A percentile compares a stretch with the other conserved stretches of the same genome.
Conservation (phyloP, 2,113 vertebrate species). For the Apteryx owenii region DNA sequence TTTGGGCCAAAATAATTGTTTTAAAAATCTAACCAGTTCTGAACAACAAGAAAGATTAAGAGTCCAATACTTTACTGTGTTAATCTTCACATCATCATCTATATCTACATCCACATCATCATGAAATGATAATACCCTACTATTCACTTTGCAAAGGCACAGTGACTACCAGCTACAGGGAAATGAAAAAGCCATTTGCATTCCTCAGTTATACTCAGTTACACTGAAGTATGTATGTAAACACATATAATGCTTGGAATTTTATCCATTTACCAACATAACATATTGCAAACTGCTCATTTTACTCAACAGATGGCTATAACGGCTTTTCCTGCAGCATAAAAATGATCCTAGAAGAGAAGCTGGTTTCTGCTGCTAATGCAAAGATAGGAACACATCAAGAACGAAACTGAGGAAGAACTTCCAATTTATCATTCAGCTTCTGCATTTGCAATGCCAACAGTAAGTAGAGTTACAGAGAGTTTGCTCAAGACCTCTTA, state of each 20-base stretch:
- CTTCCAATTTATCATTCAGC: neutral
- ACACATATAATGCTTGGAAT: constrained; percentile 13
- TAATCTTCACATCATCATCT: neutral
- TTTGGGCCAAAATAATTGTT: neutral
- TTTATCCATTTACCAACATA: constrained; percentile 60
- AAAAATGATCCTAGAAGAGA: neutral
- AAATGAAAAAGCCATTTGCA: neutral
- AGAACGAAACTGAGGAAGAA: neutral
- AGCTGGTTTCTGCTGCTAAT: neutral
- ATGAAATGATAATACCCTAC: neutral
- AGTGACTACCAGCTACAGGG: neutral
- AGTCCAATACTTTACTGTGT: neutral
- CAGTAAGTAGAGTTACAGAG: neutral
- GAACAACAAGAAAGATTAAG: neutral
- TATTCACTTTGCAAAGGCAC: neutral
- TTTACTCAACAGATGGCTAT: constrained; percentile 57
- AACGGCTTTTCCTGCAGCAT: neutral
- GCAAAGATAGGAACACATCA: neutral
- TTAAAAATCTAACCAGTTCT: neutral
- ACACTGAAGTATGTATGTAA: constrained; percentile 13
- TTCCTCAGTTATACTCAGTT: constrained; percentile 3
- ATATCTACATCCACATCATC: neutral
- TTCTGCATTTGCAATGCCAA: neutral
- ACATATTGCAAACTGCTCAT: constrained; percentile 66
- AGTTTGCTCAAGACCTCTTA: neutral